Evolutionary conservation across 2,797 vertebrate genomes (phyloP).

Genomic region (Xyrichtys novacula): DNA sequence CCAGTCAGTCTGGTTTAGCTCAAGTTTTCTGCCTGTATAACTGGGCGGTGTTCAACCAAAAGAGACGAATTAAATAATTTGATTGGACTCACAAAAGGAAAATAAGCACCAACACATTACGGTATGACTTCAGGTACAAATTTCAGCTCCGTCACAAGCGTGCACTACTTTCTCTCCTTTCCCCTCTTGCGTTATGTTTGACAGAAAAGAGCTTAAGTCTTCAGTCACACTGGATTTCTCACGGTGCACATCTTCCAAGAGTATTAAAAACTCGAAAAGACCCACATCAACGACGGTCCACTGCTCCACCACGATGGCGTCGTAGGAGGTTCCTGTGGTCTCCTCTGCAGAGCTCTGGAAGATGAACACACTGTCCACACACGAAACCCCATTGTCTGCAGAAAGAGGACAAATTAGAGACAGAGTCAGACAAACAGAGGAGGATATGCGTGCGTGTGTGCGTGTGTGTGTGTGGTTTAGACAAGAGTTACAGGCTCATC

Average conservation of each 20-base stretch:
- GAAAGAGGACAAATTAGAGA: slow-evolving; percentile 44
- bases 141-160: slow-evolving; percentile 13
- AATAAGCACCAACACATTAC: neutral
- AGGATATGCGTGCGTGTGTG: slow-evolving; percentile 21
- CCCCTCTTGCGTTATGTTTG: slow-evolving; percentile 22
- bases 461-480: slow-evolving; percentile 33
- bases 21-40: too few relatives aligned
- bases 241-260: slow-evolving; percentile 35
- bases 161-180: slow-evolving; percentile 4
- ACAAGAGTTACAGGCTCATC: slow-evolving; percentile 44
- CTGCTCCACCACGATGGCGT: slow-evolving; percentile 98
- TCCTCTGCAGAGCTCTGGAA: slow-evolving; percentile 90
- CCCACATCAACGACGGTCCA: slow-evolving; percentile 92
- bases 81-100: neutral
- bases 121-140: neutral
- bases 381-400: slow-evolving; percentile 87
- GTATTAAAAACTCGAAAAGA: slow-evolving; percentile 53
- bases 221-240: slow-evolving; percentile 38
- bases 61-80: neutral
- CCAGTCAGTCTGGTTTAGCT: too few relatives aligned
- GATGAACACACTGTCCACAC: slow-evolving; percentile 93
- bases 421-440: slow-evolving; percentile 34
- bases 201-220: slow-evolving; percentile 44
- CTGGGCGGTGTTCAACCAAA: too few relatives aligned
- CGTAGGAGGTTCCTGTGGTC: slow-evolving; percentile 85